phyloP scores from a whole-genome alignment of 2,888 invertebrate species.

The Chironomus riparius region DNA sequence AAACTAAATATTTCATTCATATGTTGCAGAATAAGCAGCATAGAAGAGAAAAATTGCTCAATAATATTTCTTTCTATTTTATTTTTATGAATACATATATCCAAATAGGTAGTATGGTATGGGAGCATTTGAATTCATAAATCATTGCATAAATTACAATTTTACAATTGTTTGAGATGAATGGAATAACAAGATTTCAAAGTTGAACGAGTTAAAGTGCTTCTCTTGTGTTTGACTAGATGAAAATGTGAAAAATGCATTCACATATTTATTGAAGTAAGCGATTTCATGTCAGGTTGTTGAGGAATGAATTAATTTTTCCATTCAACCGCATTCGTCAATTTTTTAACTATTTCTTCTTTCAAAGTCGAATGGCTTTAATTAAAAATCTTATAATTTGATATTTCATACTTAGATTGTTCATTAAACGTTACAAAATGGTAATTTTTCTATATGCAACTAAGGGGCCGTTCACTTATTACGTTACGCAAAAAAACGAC shows the following conservation, averaged over 20 bases:
- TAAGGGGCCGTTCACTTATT: too few species aligned
- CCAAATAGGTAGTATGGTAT: background rate
- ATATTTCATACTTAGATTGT: too few species aligned
- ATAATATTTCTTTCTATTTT: background rate
- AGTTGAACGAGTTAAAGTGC: constrained; percentile 2
- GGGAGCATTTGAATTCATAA: constrained; percentile 18
- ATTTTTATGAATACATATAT: background rate
- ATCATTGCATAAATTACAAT: constrained; percentile 21
- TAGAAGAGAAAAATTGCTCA: background rate
- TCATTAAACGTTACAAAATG: too few species aligned
- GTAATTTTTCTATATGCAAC: too few species aligned
- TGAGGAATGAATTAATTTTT: background rate
- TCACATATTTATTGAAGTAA: background rate
- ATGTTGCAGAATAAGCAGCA: background rate
- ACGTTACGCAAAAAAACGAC: too few species aligned
- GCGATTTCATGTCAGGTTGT: background rate
- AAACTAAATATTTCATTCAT: background rate
- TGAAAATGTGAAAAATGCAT: background rate
- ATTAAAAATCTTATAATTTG: too few species aligned
- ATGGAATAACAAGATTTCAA: background rate
- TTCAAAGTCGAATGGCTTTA: too few species aligned
- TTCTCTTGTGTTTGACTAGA: background rate
- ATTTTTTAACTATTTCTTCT: too few species aligned
- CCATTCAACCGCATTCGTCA: background rate
- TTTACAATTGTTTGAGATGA: constrained; percentile 7